Evolutionary conservation across 2,797 vertebrate genomes (phyloP).

Genomic region (Anguilla pacifica): DNA sequence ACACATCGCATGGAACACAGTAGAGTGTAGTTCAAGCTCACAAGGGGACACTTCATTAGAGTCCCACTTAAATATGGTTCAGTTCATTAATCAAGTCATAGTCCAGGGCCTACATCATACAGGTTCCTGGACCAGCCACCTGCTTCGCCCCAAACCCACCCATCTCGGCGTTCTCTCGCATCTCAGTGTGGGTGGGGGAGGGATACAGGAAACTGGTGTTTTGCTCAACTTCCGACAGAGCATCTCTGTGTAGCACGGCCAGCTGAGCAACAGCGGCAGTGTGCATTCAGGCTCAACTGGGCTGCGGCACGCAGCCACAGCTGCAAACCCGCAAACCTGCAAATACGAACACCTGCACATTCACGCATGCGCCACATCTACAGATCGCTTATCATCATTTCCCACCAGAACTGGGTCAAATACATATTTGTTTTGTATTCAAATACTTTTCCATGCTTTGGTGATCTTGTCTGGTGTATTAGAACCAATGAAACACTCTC

Average conservation of each 20-base stretch:
- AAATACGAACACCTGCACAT: slow-evolving; percentile 10
- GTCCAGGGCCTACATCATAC: neutral
- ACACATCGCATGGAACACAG: neutral
- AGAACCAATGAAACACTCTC: no score
- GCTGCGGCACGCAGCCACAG: neutral
- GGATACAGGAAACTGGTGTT: slow-evolving; percentile 60
- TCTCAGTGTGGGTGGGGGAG: neutral
- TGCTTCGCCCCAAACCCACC: neutral
- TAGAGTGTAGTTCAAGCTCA: neutral
- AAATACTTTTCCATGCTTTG: no score
- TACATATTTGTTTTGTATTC: no score
- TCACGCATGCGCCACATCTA: neutral
- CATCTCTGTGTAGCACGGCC: neutral
- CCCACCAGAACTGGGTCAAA: no score
- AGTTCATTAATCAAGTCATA: neutral
- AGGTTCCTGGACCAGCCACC: neutral
- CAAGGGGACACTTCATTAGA: neutral
- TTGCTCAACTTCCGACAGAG: neutral
- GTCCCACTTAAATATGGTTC: neutral
- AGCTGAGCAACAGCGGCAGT: neutral
- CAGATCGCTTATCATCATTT: neutral
- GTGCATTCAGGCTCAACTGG: neutral
- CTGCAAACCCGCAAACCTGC: slow-evolving; percentile 34
- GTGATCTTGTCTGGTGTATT: no score
- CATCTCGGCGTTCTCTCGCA: neutral